Base-by-base conservation (phyloP, 2,113 vertebrate genomes). In the Misgurnus anguillicaudatus region DNA sequence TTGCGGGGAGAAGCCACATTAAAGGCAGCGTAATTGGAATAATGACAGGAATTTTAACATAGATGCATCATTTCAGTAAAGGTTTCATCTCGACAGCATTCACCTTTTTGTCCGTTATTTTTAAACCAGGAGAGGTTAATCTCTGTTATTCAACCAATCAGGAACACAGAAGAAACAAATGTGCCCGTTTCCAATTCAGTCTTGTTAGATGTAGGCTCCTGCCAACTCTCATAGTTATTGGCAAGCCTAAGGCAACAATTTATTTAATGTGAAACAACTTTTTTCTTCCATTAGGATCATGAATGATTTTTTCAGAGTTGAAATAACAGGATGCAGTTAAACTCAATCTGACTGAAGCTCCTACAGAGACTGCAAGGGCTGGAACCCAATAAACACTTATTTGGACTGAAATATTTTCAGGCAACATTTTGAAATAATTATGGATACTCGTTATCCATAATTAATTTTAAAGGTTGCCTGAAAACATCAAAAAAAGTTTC, bases 1-100 rank as follows among this genome's bases (percentile, higher is more conserved):
- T 82, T 55, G 69, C 75, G 68, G 75, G 67, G 41, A 57, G 66
- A 69, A 66, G 67, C 77, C 77, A 80, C 64, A 81, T 84, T 36
- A 84, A 86, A 82, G 75, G 31, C 38, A 9, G 38, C 70, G 61
- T 78, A 76, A 77, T 68, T 83, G 74, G 74, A 85, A 78, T 82
- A 78, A 78, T 74, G 71, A 69, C 69, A 64, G 82, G 79, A 85
- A 85, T 80, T 82, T 83, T 83, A 79, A 83, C 78, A 78, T 63
- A 65, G 68, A 76, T 64, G 58, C 53, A 76, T 78, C 68, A 67
- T 85, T 80, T 85, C 68, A 66, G 72, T 47, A n/a, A 19, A 48
- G 36, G 39, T 61, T 68, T 42, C 78, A 75, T 80, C 60, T 45
- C 11, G 48, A 36, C 58, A 79, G 77, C 45, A 63, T 36, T 10